Evolutionary conservation across 2,113 vertebrate species (phyloP).

Genomic region (Stictonetta naevosa): DNA sequence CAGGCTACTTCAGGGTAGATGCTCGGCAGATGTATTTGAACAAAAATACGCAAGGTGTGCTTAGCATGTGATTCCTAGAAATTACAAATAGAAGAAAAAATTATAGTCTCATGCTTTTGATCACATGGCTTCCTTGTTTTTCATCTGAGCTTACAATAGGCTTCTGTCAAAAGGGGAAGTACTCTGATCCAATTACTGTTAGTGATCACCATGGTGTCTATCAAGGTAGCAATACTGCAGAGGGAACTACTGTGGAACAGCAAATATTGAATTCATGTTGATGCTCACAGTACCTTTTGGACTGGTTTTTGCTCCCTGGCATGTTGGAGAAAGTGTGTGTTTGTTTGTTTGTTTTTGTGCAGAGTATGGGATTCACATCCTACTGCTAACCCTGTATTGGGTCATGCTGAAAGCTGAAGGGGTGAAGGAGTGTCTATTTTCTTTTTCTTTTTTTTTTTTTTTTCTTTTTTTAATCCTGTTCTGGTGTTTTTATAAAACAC

Average conservation of each 20-base stretch:
- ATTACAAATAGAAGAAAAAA: not conserved
- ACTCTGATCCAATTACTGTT: not conserved
- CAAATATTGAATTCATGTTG: not conserved
- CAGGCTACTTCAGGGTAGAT: not conserved
- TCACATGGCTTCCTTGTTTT: not conserved
- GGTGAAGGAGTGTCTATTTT: not conserved
- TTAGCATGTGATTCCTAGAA: not conserved
- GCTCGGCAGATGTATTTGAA: not conserved
- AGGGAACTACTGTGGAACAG: not conserved
- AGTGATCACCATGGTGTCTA: not conserved
- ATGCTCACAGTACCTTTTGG: not conserved
- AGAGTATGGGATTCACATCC: not conserved
- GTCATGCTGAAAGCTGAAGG: not conserved
- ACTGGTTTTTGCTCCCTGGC: not conserved
- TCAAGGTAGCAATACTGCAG: not conserved
- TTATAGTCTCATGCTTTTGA: not conserved
- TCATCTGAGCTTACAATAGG: not conserved
- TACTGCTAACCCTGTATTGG: not conserved
- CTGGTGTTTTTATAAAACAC: not conserved
- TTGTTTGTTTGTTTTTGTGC: no score
- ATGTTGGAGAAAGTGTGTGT: not conserved
- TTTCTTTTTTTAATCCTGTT: not conserved
- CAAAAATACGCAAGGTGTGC: not conserved
- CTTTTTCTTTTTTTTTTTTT: not conserved
- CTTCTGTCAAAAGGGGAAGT: not conserved